Conservation (phyloP, 2,797 vertebrate genomes). For the Ispidina picta region DNA sequence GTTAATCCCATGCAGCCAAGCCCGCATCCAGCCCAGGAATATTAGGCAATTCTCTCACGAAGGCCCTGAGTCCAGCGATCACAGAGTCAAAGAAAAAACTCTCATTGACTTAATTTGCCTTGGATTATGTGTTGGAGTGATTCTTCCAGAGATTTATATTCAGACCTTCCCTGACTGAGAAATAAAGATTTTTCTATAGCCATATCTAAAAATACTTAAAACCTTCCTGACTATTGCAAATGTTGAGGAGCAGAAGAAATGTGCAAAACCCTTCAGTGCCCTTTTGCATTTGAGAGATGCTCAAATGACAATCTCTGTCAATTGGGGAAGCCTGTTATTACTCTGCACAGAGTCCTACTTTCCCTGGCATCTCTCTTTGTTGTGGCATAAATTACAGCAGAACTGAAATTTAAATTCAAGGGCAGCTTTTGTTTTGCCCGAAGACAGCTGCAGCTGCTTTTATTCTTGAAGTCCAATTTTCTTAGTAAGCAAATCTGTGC, state of each 20-base stretch:
- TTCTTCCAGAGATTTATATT: not conserved
- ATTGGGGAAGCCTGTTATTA: slow-evolving; percentile 65
- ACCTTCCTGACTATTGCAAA: not conserved
- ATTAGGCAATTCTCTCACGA: fast-evolving
- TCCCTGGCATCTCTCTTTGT: slow-evolving; percentile 55
- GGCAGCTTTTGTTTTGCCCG: slow-evolving; percentile 64
- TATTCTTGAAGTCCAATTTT: slow-evolving; percentile 53
- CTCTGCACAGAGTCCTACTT: slow-evolving; percentile 48
- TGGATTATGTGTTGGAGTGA: not conserved
- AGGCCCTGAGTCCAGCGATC: not conserved
- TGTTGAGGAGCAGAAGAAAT: not conserved
- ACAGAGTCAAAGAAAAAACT: not conserved
- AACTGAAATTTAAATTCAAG: slow-evolving; percentile 60
- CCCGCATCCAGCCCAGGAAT: not conserved
- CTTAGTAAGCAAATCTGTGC: slow-evolving; percentile 50
- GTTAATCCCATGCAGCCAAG: not conserved
- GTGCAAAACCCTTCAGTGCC: not conserved
- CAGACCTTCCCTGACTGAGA: not conserved
- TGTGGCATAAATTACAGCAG: slow-evolving; percentile 42
- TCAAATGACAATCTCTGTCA: slow-evolving; percentile 43
- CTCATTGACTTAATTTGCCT: not conserved
- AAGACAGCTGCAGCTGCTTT: slow-evolving; percentile 64
- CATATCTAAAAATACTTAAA: slow-evolving; percentile 26
- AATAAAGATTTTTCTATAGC: not conserved
- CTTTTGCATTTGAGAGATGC: not conserved